These are phyloP conservation scores for Sthenelais limicola DNA, from an alignment of 2,888 invertebrate genomes.

Conservation along the genomic window DNA sequence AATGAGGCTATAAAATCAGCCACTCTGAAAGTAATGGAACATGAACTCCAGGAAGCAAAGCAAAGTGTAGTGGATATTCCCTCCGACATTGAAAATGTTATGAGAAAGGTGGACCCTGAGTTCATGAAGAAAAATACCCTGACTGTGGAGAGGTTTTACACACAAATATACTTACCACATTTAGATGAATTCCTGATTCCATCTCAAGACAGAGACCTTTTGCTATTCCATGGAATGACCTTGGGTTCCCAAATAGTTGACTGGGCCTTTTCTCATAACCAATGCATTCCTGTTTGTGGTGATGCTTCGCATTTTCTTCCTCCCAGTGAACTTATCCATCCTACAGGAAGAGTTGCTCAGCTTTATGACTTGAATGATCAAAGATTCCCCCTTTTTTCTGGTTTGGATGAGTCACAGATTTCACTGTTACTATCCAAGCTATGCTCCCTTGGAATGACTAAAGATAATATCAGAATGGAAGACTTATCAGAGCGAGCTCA, in stretches of 20 bases:
- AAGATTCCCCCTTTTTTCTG: not conserved
- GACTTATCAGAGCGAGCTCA: not conserved
- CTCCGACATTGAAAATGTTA: not conserved
- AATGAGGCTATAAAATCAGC: not conserved
- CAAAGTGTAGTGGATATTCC: not conserved
- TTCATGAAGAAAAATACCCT: not conserved
- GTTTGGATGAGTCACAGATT: no score
- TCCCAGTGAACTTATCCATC: not conserved
- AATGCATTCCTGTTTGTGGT: not conserved
- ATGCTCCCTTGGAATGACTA: conserved; percentile 8
- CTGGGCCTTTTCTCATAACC: not conserved
- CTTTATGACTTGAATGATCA: not conserved
- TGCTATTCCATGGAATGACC: not conserved
- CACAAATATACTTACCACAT: not conserved
- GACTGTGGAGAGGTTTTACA: conserved; percentile 2
- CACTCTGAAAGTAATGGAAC: not conserved
- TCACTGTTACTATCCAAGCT: not conserved
- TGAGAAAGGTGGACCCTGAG: not conserved
- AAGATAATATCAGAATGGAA: not conserved
- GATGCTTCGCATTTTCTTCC: not conserved
- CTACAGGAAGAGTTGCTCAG: not conserved
- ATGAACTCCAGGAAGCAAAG: not conserved
- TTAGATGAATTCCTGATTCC: not conserved
- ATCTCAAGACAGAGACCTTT: not conserved
- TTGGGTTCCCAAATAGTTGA: not conserved